Conservation (phyloP, 2,113 vertebrate species). For the Ammodytes marinus region DNA sequence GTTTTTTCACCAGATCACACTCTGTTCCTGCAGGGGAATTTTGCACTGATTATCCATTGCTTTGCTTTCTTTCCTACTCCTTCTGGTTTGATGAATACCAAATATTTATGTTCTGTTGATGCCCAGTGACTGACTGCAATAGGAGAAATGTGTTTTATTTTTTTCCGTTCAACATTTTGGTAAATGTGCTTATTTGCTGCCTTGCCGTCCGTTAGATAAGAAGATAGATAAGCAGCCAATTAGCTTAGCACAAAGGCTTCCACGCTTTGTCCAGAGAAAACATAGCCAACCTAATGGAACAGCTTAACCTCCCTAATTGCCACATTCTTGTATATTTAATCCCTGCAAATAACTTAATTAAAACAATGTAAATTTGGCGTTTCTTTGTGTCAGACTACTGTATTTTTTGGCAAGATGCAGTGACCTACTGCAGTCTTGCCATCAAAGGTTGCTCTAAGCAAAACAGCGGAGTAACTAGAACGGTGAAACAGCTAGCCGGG, state of each 20-base stretch:
- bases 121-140: neutral
- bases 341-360: neutral
- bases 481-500: neutral
- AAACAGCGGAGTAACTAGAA: neutral
- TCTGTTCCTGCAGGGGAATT: constrained; percentile 61
- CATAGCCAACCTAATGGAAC: neutral
- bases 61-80: neutral
- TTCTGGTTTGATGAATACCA: neutral
- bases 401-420: neutral
- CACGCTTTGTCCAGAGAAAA: neutral
- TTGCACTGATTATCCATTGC: neutral
- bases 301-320: neutral
- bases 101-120: neutral
- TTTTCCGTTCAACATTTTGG: neutral
- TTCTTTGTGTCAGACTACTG: neutral
- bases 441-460: neutral
- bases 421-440: neutral
- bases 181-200: neutral
- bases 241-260: constrained; percentile 7
- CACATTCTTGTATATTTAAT: neutral
- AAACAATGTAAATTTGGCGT: neutral
- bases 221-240: neutral
- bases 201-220: neutral
- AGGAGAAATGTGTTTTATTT: neutral
- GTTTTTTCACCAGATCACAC: constrained; percentile 19